Base-by-base conservation (phyloP, 2,113 vertebrate species). In the Cepphus grylle region DNA sequence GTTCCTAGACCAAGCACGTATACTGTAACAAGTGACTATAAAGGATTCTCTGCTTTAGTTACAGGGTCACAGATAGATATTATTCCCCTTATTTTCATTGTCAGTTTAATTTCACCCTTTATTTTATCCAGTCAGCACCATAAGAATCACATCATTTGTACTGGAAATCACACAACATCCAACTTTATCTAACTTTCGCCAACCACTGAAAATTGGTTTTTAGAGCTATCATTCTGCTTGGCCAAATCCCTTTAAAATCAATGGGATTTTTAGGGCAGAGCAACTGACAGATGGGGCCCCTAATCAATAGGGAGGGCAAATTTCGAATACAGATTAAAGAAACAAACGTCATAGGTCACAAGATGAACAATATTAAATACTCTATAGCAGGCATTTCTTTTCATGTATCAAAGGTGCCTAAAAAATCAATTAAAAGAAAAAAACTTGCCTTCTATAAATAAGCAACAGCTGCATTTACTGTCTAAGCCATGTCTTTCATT, bases 241-340 rank as follows among this genome's bases (percentile, higher is more conserved):
- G 38, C 27, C 62, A 96, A 86, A 91, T 88, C 49, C 50, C 42
- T 93, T 83, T 77, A 47, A 93, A 96, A 95, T 92, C 93, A 91
- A 81, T 82, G 58, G 53, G 66, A 93, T 93, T 93, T 96, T 96
- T 81, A 89, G 53, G 87, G 53, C 27, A 65, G 40, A 87, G 15
- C 73, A 49, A 91, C 50, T 89, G 92, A 81, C 29, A 86, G 61
- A 62, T 65, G 30, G 19, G 20, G 6, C 2, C 19, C 30, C 32
- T 89, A 81, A 89, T 94, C 66, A 18, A 94, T 86, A 87, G 5
- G 29, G n/a, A 71, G 21, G 7, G 40, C 21, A 72, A 81, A 86
- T 89, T 92, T 5, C 74, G 42, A 77, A 69, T 85, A 53, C 58
- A 87, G 77, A 85, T 76, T 65, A 81, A 72, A 91, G 25, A 34